Percentiles rank a stretch among this genome's conserved stretches.
phyloP scores from a whole-genome alignment of 2,888 invertebrate genomes.

The Spisula subtruncata region DNA sequence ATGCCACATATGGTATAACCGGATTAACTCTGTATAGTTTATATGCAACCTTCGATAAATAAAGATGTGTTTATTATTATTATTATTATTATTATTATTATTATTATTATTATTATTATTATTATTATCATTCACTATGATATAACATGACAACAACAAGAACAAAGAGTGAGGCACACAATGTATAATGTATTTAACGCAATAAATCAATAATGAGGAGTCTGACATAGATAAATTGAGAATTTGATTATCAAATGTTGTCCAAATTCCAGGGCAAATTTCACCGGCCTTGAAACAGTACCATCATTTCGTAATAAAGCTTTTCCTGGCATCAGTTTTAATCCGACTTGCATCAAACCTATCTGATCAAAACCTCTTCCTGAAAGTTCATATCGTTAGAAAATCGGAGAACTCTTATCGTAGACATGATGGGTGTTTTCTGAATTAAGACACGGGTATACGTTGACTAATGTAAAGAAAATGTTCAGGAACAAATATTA shows the following conservation, averaged over 20 bases:
- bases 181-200: not conserved
- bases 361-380: slow-evolving; percentile 9
- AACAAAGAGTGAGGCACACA: not conserved
- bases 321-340: not conserved
- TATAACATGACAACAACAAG: too few relatives aligned
- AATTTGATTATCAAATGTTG: not conserved
- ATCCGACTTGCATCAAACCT: not conserved
- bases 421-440: not conserved
- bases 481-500: not conserved
- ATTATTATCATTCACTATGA: too few relatives aligned
- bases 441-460: not conserved
- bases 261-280: not conserved
- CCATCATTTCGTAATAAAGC: not conserved
- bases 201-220: too few relatives aligned
- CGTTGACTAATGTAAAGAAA: not conserved
- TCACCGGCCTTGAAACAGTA: not conserved
- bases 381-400: not conserved
- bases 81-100: too few relatives aligned
- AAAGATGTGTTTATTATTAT: too few relatives aligned
- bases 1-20: too few relatives aligned
- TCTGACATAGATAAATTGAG: too few relatives aligned
- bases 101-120: too few relatives aligned
- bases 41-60: too few relatives aligned
- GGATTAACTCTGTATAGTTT: too few relatives aligned
- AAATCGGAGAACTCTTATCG: slow-evolving; percentile 3